These are phyloP conservation scores for Nettapus auritus DNA, from an alignment of 2,113 vertebrate genomes.

Conservation along the genomic window DNA sequence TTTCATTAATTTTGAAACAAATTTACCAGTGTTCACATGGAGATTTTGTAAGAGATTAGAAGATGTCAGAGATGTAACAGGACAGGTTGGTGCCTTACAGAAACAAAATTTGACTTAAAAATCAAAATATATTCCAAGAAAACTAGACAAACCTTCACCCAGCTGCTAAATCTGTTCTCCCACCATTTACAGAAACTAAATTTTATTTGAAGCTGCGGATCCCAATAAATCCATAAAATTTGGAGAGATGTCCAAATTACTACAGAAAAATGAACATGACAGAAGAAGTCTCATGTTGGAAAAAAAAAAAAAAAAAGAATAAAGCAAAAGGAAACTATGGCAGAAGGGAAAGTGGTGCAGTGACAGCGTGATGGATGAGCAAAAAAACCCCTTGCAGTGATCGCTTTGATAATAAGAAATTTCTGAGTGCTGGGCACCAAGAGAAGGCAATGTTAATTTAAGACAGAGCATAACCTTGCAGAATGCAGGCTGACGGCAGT, in stretches of 20 bases:
- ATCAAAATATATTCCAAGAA: not conserved
- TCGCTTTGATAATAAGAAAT: not conserved
- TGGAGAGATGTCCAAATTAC: not conserved
- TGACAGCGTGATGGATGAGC: not conserved
- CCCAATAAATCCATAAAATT: not conserved
- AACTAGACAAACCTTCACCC: not conserved
- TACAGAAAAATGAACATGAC: not conserved
- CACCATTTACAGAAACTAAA: not conserved
- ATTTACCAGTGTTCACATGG: not conserved
- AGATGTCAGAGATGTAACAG: not conserved
- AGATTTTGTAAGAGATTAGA: not conserved
- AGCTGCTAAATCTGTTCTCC: not conserved
- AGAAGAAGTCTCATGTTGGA: too few species aligned
- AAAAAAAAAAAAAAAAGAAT: not conserved
- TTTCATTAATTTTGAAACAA: not conserved
- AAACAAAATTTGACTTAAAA: not conserved
- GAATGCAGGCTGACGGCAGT: not conserved
- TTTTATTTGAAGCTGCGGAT: not conserved
- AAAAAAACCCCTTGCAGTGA: not conserved
- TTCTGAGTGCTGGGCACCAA: not conserved
- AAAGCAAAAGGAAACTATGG: not conserved
- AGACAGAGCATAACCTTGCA: not conserved
- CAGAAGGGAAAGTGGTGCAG: not conserved
- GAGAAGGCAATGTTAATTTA: constrained; percentile 2
- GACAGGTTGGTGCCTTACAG: not conserved